Percentiles rank a stretch among this genome's conserved stretches.
phyloP scores from a whole-genome alignment of 2,797 vertebrate species.

The Pterois miles region DNA sequence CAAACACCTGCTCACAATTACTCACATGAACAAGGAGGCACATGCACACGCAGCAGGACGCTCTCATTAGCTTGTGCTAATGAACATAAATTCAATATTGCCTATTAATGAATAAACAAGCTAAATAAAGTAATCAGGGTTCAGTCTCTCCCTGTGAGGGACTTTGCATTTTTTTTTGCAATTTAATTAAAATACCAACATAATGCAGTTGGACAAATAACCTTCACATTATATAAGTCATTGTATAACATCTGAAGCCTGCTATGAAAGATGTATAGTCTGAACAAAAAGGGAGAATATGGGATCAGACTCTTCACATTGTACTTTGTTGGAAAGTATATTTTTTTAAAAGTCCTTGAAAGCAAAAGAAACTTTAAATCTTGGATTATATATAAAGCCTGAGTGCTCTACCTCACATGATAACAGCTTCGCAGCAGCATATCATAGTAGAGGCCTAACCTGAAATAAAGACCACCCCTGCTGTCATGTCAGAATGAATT shows the following conservation, averaged over 20 bases:
- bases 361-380: not conserved
- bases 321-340: not conserved
- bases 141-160: constrained; percentile 36
- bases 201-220: constrained; percentile 35
- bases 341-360: not conserved
- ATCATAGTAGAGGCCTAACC: not conserved
- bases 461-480: not conserved
- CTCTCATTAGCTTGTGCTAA: constrained; percentile 67
- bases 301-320: not conserved
- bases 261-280: not conserved
- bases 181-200: constrained; percentile 62
- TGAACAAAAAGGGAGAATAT: not conserved
- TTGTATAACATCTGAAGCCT: constrained; percentile 5
- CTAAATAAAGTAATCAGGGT: constrained; percentile 58
- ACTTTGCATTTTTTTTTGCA: constrained; percentile 21
- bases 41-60: constrained; percentile 20
- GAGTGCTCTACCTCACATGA: not conserved
- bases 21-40: not conserved
- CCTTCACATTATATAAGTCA: constrained; percentile 21
- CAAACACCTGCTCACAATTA: constrained; percentile 5
- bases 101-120: constrained; percentile 65
- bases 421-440: not conserved
- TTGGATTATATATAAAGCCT: not conserved
- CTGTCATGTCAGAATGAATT: not conserved
- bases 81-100: constrained; percentile 66